Base-by-base conservation (phyloP, 35 echinoderm and acorn worm species). In the Hemicentrotus pulcherrimus region DNA sequence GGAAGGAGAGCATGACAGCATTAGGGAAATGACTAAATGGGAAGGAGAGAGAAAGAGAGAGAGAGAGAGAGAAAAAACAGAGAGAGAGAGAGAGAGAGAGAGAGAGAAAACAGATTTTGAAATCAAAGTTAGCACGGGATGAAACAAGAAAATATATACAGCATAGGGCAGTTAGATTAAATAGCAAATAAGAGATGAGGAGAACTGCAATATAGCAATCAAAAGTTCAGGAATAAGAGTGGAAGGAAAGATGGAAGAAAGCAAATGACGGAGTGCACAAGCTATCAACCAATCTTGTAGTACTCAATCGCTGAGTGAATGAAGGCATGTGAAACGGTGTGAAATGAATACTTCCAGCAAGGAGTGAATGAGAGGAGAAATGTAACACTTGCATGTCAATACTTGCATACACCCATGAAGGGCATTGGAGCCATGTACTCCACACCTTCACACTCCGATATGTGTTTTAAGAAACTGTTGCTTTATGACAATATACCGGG, bases 291-390 rank as follows among this genome's bases (percentile, higher is more conserved):
- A 78, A n/a, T 28, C 65, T 78, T 78, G 65, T 78, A 28, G 24
- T 78, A 28, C 65, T 28, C 19, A n/a, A 55, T 55, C 10, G 50
- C 15, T 15, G 11, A 14, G 1, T 18, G 19, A 15, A 78, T 78
- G 65, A 78, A 78, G 65, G 65, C 65, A 78, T 78, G 65, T 78
- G 24, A 78, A 28, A 78, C 9, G 65, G 65, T 78, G 65, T 78
- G 65, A 78, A 78, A 24, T 78, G 65, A 78, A 78, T 78, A 78
- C 65, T 78, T 78, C 65, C 22, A 78, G 5, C 65, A 78, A 28
- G 65, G 65, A 78, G 65, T 78, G 65, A 78, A 78, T n/a, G 65
- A 78, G 65, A 78, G 19, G 65, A 78, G 65, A 78, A 78, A 78
- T 78, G 22, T 78, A 28, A 78, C 65, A 78, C 65, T 78, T 24